Evolutionary conservation across 2,113 vertebrate genomes (phyloP).

Genomic region (Echinops telfairi): DNA sequence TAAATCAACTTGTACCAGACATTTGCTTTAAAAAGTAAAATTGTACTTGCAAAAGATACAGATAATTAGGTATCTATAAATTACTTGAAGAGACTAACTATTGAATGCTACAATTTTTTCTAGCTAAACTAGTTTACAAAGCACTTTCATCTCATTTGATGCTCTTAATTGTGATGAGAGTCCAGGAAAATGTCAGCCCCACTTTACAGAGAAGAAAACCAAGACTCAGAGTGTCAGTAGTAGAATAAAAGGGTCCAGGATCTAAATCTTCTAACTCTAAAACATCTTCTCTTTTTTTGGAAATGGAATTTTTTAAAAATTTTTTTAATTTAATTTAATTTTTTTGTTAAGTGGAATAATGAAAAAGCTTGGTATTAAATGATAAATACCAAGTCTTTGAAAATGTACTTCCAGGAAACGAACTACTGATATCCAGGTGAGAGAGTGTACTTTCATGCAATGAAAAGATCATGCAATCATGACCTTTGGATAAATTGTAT

Average conservation of each 20-base stretch:
- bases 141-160: conserved; percentile 34
- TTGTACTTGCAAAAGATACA: conserved; percentile 34
- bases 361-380: conserved; percentile 8
- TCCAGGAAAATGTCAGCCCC: not conserved
- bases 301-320: not conserved
- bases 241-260: not conserved
- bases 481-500: conserved; percentile 20
- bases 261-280: not conserved
- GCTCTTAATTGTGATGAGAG: not conserved
- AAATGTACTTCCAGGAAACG: conserved; percentile 49
- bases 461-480: not conserved
- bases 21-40: conserved; percentile 52
- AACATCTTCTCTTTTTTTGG: not conserved
- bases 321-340: not conserved
- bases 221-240: not conserved
- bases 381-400: conserved; percentile 35
- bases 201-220: conserved; percentile 10
- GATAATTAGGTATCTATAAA: not conserved
- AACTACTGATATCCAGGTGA: conserved; percentile 13
- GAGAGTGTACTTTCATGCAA: conserved; percentile 4
- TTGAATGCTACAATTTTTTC: not conserved
- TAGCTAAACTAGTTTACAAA: not conserved
- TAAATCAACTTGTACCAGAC: not conserved
- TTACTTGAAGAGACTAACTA: not conserved
- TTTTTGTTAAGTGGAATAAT: conserved; percentile 39